Evolutionary conservation across 92 coral and sea anemone genomes (phyloP).

Genomic region (Scolanthus callimorphus): DNA sequence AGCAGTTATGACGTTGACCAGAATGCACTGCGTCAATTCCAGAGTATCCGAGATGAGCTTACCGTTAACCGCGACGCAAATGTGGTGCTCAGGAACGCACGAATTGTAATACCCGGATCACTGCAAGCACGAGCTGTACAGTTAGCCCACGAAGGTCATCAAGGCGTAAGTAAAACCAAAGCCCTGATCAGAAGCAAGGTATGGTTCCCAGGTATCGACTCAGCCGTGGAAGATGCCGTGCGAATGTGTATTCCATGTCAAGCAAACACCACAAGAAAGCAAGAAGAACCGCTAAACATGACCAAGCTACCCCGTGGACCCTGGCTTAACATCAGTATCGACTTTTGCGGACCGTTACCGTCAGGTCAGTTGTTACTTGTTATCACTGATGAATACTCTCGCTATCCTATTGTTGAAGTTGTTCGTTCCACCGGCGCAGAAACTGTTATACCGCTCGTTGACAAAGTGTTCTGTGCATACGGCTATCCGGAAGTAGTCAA

Average conservation of each 20-base stretch:
- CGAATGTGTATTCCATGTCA: too few relatives aligned
- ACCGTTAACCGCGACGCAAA: constrained; percentile 27
- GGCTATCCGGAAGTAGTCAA: too few relatives aligned
- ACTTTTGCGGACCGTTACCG: constrained; percentile 26
- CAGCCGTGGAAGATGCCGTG: too few relatives aligned
- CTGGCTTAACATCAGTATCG: constrained; percentile 16
- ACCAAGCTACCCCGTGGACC: constrained; percentile 30
- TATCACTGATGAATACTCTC: too few relatives aligned
- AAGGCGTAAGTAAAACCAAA: constrained; percentile 39
- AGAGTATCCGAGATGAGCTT: constrained; percentile 34
- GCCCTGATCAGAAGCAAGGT: constrained; percentile 17
- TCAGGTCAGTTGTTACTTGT: too few relatives aligned
- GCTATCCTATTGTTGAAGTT: too few relatives aligned
- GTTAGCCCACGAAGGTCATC: constrained; percentile 48
- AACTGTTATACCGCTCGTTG: too few relatives aligned
- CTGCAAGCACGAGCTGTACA: constrained; percentile 21
- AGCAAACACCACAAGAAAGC: too few relatives aligned
- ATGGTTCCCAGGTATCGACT: too few relatives aligned
- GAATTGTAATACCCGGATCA: constrained; percentile 22
- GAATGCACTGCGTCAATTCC: too few relatives aligned
- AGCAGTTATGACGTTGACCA: constrained; percentile 3
- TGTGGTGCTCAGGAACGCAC: constrained; percentile 14
- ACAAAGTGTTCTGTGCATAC: too few relatives aligned
- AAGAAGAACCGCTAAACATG: constrained; percentile 41
- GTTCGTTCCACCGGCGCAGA: too few relatives aligned